phyloP scores from a whole-genome alignment of 2,888 invertebrate genomes.

The Lampropteryx suffumata region DNA sequence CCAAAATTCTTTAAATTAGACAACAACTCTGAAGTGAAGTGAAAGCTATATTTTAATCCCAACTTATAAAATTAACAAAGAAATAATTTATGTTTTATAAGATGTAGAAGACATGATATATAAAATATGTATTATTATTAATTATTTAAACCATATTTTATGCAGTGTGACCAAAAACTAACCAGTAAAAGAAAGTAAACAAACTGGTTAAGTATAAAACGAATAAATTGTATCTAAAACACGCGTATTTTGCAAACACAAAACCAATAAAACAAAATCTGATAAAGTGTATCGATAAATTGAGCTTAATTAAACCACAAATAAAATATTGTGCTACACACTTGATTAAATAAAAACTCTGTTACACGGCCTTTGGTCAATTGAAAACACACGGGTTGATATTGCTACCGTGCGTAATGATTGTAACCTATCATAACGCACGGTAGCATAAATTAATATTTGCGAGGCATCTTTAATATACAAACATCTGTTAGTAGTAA shows the following conservation, averaged over 20 bases:
- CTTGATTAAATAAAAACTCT: conserved; percentile 25
- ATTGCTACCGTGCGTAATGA: neutral
- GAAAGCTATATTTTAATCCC: conserved; percentile 37
- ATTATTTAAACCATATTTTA: too few species aligned
- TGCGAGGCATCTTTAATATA: too few species aligned
- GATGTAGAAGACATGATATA: too few species aligned
- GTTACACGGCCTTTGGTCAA: conserved; percentile 19
- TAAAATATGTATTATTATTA: too few species aligned
- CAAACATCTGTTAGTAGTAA: too few species aligned
- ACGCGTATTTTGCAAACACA: conserved; percentile 9
- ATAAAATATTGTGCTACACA: conserved; percentile 23
- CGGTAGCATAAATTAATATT: too few species aligned
- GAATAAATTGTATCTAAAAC: neutral
- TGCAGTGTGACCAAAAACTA: too few species aligned
- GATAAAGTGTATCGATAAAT: conserved; percentile 23
- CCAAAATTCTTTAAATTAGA: conserved; percentile 45
- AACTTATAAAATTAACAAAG: conserved; percentile 37
- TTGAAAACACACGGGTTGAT: conserved; percentile 19
- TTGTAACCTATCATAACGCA: too few species aligned
- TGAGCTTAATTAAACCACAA: conserved; percentile 23
- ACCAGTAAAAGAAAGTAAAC: too few species aligned
- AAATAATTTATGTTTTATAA: conserved; percentile 23
- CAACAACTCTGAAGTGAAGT: conserved; percentile 27
- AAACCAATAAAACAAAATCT: conserved; percentile 20
- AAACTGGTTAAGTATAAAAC: too few species aligned